A percentile compares a stretch with the other conserved stretches of the same genome.
These are phyloP conservation scores for Macrotus californicus DNA, from an alignment of 2,113 vertebrate genomes.

Conservation along the genomic window DNA sequence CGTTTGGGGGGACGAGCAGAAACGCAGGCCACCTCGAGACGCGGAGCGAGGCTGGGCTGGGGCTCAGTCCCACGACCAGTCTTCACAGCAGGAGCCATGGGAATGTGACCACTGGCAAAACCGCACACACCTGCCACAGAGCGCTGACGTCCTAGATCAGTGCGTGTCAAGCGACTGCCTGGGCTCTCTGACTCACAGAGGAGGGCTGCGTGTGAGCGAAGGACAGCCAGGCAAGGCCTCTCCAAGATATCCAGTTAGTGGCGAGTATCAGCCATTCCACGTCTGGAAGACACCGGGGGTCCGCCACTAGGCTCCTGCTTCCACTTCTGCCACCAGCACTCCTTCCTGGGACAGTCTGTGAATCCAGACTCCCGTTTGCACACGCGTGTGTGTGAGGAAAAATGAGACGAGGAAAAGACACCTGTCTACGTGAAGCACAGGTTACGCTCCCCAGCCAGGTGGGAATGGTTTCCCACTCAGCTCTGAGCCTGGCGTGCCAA, in stretches of 20 bases:
- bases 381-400: too few relatives aligned
- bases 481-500: neutral
- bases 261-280: neutral
- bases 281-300: neutral
- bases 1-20: neutral
- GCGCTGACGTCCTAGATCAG: neutral
- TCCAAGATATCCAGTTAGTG: neutral
- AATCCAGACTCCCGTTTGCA: neutral
- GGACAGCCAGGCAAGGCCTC: neutral
- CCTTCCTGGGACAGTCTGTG: neutral
- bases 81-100: neutral
- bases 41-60: neutral
- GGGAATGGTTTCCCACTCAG: neutral
- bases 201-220: neutral
- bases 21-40: neutral
- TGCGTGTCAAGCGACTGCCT: neutral
- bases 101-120: neutral
- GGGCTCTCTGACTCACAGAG: neutral
- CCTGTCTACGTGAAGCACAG: neutral
- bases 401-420: neutral
- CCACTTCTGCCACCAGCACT: neutral
- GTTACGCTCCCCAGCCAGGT: neutral
- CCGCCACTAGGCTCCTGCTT: rapidly evolving
- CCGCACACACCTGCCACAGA: neutral
- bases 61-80: neutral